Percentiles rank a stretch among this genome's conserved stretches.
Conservation (phyloP, 2,113 vertebrate species). For the Rhinichthys klamathensis region DNA sequence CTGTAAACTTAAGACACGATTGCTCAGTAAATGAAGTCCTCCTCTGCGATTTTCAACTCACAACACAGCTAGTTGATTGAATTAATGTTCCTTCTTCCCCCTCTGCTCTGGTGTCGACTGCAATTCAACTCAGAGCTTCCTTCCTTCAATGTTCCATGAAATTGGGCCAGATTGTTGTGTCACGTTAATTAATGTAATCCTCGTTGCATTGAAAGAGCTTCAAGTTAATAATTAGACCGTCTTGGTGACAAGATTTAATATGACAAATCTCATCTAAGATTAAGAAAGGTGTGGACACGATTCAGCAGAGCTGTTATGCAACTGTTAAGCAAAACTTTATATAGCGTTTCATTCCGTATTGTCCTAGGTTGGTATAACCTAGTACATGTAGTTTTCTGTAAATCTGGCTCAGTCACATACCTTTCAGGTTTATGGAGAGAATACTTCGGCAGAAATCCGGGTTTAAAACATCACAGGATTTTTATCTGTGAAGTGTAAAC, state of each 20-base stretch:
- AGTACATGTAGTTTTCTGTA: neutral
- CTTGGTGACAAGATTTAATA: conserved; percentile 35
- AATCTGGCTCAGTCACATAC: neutral
- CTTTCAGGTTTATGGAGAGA: neutral
- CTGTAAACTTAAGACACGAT: conserved; percentile 33
- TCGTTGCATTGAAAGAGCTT: conserved; percentile 54
- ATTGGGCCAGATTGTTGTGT: conserved; percentile 59
- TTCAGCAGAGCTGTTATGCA: neutral
- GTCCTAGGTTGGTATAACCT: neutral
- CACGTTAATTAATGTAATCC: conserved; percentile 59
- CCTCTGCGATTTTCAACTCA: conserved; percentile 43
- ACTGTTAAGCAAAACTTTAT: neutral
- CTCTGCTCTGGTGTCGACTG: conserved; percentile 48
- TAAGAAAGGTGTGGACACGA: neutral
- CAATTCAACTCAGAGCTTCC: conserved; percentile 45
- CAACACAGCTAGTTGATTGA: conserved; percentile 56
- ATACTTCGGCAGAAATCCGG: neutral
- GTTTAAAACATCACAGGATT: neutral
- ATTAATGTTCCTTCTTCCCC: conserved; percentile 57
- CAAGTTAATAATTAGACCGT: conserved; percentile 55
- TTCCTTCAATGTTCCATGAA: conserved; percentile 62
- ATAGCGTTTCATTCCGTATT: neutral
- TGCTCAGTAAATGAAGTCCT: conserved; percentile 47
- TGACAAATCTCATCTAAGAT: conserved; percentile 13
- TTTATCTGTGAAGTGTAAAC: neutral